Evolutionary conservation across 2,888 invertebrate genomes (phyloP), one percentile per base, ranked within the genome.

Genomic region (Leptinotarsa rubiginosa): DNA sequence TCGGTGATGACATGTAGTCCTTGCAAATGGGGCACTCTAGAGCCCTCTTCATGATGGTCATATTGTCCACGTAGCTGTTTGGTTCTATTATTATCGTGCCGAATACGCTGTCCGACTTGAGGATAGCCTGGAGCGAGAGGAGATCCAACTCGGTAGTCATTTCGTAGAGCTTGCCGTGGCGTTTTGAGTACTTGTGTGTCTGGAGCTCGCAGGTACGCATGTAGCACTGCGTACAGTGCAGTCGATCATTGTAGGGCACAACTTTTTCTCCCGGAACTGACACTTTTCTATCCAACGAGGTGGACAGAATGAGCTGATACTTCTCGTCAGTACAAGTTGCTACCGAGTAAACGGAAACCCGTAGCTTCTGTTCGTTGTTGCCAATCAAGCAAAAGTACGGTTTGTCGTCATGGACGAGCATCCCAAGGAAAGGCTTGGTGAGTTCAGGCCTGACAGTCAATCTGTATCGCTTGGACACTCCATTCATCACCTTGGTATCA

Each of bases 1-100:
- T 56, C 3, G 56, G 56, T 0, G 56, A 56, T 2, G 16, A 10
- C 56, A 56, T 56, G 22, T 56, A 56, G 22, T 56, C 56, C 20
- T 56, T 56, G 56, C 56, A 56, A 56, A 56, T 56, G 4, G 56
- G 56, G 20, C 56, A 56, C 56, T 56, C 56, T 15, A 56, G 56
- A 13, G 56, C 22, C 25, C 56, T 18, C 22, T 22, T 56, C 16
- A 56, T 20, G 13, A 56, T 15, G 13, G 15, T 22, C 56, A 56
- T 56, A 15, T 56, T 56, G 13, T 56, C 56, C 15, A 56, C 56
- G 13, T 20, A 22, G 22, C 13, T 56, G 18, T 25, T 22, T 13
- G 56, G 56, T 13, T 56, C 56, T 22, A 56, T 56, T 56, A 56
- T 56, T 56, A 56, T 56, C 56, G 20, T 56, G 22, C 56, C 56